Evolutionary conservation across 2,113 vertebrate genomes (phyloP).

Genomic region (Gobiocypris rarus): DNA sequence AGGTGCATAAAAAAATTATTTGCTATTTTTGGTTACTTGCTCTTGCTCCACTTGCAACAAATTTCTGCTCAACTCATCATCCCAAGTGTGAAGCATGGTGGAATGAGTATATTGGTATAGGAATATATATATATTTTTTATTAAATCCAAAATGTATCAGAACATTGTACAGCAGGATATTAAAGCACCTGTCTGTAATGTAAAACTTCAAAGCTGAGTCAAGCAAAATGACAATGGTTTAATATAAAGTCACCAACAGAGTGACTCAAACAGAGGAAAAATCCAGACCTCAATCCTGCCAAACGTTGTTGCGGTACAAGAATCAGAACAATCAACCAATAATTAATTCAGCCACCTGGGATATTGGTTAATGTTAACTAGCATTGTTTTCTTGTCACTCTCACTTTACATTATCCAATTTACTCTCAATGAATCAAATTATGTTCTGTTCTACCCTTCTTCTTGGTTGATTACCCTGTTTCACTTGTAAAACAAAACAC

Average conservation of each 20-base stretch:
- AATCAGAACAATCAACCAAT: not conserved
- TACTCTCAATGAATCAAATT: not conserved
- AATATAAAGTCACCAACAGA: not conserved
- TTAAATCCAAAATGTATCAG: constrained; percentile 3
- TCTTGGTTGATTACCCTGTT: not conserved
- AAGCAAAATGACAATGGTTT: constrained; percentile 3
- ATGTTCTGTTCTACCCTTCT: not conserved
- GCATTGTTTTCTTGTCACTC: not conserved
- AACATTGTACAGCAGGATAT: not conserved
- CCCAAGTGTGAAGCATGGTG: not conserved
- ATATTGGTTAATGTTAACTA: not conserved
- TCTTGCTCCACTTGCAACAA: not conserved
- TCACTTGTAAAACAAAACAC: not conserved
- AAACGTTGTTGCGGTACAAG: not conserved
- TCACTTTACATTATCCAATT: not conserved
- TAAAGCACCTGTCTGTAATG: constrained; percentile 16
- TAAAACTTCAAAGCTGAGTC: constrained; percentile 22
- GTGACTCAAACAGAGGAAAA: no score
- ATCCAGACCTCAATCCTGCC: not conserved
- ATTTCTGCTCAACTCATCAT: not conserved
- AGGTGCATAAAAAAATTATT: not conserved
- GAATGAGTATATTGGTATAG: not conserved
- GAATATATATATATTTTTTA: no score
- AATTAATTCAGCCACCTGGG: not conserved
- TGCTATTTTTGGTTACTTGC: not conserved